Base-by-base conservation (phyloP, 2,888 invertebrate species). In the Podotricha telesiphe region DNA sequence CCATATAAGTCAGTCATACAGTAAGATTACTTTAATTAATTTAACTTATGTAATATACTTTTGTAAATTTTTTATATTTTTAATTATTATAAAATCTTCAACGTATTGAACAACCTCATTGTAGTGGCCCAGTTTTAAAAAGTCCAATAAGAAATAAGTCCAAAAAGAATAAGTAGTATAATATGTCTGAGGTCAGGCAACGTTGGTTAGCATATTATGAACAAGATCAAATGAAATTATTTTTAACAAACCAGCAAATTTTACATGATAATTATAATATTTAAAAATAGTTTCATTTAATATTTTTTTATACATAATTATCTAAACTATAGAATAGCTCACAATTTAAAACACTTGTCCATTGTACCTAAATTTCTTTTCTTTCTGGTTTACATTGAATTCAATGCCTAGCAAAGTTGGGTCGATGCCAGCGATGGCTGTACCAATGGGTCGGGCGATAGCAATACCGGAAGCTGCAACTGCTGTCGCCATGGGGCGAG, bases 381-480 rank as follows among this genome's bases (percentile, higher is more conserved):
- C 65, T 13, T 65, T 58, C 11, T 85, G 82, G 65, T 85, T 82
- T 6, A 82, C n/a, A 8, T 86, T 78, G 53, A 82, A 82, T 65
- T 83, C 68, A 20, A 93, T 78, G 11, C 86, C 86, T 1, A 93
- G 77, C 0, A 58, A 8, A 0, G 76, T 1, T 0, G 95, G 95
- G 69, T 94, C 93, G 0, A 96, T 88, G 1, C 96, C 96, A 1
- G 96, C 96, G 45, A 96, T 95, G 7, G 96, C 96, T 0, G 96
- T 96, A 22, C 94, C 96, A 0, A 96, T 93, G 0, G 96, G 96
- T 5, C 94, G 91, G 0, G 96, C 95, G 4, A 96, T 89, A 0
- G 96, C 96, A 10, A 96, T 83, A 0, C 96, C 96, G 51, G 94
- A 94, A 0, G 94, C 93, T 0, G 96, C 96, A 0, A 96, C 94